Evolutionary conservation across 2,888 invertebrate species (phyloP).

Genomic region (Cantharis rufa): DNA sequence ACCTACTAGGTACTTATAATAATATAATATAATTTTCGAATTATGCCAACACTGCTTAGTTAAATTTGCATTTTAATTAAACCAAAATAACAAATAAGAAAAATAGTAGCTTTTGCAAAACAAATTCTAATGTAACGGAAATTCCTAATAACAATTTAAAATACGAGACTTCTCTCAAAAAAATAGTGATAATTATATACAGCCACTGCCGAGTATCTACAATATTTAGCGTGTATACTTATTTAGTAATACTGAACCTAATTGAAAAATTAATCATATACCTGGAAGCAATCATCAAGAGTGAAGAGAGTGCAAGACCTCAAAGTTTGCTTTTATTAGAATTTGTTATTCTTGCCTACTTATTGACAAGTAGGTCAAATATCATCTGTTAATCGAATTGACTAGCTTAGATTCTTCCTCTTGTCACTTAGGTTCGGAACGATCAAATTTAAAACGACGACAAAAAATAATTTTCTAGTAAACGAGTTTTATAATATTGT

Average conservation of each 20-base stretch:
- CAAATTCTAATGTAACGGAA: background rate
- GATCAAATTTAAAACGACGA: background rate
- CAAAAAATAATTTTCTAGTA: background rate
- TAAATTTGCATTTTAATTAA: background rate
- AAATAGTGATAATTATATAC: background rate
- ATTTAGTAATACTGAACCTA: conserved; percentile 1
- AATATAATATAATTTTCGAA: background rate
- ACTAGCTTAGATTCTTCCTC: conserved; percentile 3
- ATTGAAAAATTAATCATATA: conserved; percentile 3
- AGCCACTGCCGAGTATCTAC: background rate
- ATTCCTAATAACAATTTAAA: background rate
- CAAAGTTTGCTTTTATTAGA: conserved; percentile 11
- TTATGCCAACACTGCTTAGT: background rate
- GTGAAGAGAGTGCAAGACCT: conserved; percentile 6
- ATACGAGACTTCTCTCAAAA: background rate
- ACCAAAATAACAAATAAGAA: background rate
- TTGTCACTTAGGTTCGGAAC: background rate
- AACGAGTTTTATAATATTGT: background rate
- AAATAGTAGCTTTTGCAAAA: background rate
- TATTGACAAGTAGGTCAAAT: conserved; percentile 9
- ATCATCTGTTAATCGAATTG: conserved; percentile 14
- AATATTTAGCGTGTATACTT: background rate
- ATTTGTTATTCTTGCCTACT: conserved; percentile 16
- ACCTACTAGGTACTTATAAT: no score
- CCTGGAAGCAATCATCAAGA: conserved; percentile 6